A percentile compares a stretch with the other conserved stretches of the same genome.
Evolutionary conservation across 2,113 vertebrate genomes (phyloP).

Genomic region (Fregetta grallaria): DNA sequence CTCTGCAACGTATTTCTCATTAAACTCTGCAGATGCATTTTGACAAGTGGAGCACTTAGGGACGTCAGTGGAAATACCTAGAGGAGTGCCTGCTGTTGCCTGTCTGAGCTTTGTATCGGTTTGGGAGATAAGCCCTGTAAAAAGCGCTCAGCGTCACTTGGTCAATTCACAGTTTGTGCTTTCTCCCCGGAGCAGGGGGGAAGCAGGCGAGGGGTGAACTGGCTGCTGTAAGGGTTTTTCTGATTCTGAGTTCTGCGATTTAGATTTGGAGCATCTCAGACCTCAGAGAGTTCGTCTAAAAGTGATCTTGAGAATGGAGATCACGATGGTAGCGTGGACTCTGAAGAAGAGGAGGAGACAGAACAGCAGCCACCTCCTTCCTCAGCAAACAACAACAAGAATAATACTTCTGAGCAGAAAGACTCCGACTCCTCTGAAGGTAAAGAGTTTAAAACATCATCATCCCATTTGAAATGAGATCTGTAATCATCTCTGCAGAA

Average conservation of each 20-base stretch:
- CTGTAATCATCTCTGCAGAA: not conserved
- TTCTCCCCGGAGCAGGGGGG: not conserved
- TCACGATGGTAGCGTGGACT: constrained; percentile 70
- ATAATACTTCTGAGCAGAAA: not conserved
- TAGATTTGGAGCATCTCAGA: constrained; percentile 86
- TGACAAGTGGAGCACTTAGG: accelerated
- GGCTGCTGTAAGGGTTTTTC: not conserved
- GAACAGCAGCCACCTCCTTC: not conserved
- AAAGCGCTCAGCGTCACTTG: accelerated
- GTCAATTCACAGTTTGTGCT: accelerated
- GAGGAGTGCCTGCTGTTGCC: accelerated
- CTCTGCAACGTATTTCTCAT: accelerated
- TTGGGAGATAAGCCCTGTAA: accelerated
- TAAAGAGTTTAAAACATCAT: not conserved
- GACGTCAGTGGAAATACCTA: accelerated
- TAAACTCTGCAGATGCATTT: accelerated
- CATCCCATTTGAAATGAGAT: accelerated
- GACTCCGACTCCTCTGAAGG: constrained; percentile 20
- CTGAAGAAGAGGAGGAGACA: constrained; percentile 67
- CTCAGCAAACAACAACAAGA: constrained; percentile 43
- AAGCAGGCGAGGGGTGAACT: not conserved
- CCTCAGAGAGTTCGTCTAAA: constrained; percentile 79
- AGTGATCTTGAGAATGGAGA: constrained; percentile 80
- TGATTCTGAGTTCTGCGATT: not conserved
- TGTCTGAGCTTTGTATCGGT: accelerated